A percentile compares a stretch with the other conserved stretches of the same genome.
Conservation (phyloP, 2,797 vertebrate genomes). For the Tragelaphus oryx region DNA sequence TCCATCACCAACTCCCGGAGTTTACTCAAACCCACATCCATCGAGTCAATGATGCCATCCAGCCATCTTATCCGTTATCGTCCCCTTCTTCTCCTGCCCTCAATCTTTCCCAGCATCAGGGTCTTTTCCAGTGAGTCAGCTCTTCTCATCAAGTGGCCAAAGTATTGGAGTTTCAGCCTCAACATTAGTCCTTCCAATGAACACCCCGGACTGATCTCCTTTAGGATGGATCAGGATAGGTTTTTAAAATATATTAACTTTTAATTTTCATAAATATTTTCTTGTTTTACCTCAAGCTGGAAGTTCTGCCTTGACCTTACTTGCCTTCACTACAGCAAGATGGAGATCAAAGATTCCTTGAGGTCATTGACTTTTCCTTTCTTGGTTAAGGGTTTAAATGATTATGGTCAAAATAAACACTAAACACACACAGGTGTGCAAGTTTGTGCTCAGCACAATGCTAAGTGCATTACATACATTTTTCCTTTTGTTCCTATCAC, state of each 20-base stretch:
- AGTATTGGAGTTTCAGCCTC: too few relatives aligned
- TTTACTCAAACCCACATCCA: too few relatives aligned
- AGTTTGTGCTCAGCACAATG: background rate
- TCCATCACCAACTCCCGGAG: too few relatives aligned
- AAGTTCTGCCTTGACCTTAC: background rate
- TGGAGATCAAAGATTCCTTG: background rate
- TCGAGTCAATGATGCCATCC: accelerated
- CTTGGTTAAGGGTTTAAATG: background rate
- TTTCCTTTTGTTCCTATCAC: background rate
- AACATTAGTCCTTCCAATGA: too few relatives aligned
- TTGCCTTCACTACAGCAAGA: background rate
- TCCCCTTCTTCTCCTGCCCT: too few relatives aligned
- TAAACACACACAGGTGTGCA: background rate
- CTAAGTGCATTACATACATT: background rate
- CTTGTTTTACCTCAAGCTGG: background rate
- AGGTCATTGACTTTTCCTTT: background rate
- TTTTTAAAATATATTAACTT: background rate
- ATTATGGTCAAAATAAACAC: background rate
- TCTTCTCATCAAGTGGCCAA: too few relatives aligned
- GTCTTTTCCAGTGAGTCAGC: too few relatives aligned
- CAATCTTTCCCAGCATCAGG: too few relatives aligned
- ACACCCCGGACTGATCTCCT: too few relatives aligned
- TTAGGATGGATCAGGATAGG: background rate
- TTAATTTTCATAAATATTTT: background rate
- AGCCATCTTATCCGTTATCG: too few relatives aligned